Percentiles rank a stretch among this genome's conserved stretches.
Conservation (phyloP, 2,888 invertebrate species). For the Drosophila nigricruria region DNA sequence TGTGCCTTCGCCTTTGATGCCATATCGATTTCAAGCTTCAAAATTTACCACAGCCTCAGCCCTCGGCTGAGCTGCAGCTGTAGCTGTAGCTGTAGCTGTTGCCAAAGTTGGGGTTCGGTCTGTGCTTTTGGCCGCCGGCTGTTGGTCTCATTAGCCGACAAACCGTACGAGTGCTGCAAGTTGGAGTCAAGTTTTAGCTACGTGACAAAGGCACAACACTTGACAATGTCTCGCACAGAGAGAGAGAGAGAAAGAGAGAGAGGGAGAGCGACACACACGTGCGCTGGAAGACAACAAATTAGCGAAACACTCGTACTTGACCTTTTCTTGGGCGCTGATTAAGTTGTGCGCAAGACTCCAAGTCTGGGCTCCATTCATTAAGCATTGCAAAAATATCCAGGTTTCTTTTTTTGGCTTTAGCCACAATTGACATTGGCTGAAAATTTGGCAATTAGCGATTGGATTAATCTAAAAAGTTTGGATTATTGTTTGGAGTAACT, state of each 20-base stretch:
- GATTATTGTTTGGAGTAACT: neutral
- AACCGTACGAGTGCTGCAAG: conserved; percentile 52
- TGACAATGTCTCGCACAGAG: conserved; percentile 60
- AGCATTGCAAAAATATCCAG: conserved; percentile 5
- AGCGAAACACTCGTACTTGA: conserved; percentile 73
- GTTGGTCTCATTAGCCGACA: conserved; percentile 20
- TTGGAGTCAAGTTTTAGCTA: conserved; percentile 74
- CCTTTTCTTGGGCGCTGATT: conserved; percentile 71
- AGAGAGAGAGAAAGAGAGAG: neutral
- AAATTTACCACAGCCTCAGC: conserved; percentile 74
- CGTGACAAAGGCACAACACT: conserved; percentile 77
- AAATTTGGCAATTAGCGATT: neutral
- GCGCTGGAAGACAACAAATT: conserved; percentile 66
- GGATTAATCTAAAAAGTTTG: neutral
- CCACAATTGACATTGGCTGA: conserved; percentile 10
- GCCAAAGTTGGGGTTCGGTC: conserved; percentile 38
- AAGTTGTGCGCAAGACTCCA: conserved; percentile 55
- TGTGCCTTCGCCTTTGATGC: conserved; percentile 71
- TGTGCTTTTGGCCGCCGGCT: conserved; percentile 62
- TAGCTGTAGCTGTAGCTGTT: conserved; percentile 37
- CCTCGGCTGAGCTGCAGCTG: conserved; percentile 36
- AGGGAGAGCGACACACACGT: conserved; percentile 28
- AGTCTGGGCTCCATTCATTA: conserved; percentile 40
- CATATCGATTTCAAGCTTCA: conserved; percentile 74
- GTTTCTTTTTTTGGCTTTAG: neutral